These are phyloP conservation scores for Phodopus roborovskii DNA, from an alignment of 2,113 vertebrate genomes.

Conservation along the genomic window DNA sequence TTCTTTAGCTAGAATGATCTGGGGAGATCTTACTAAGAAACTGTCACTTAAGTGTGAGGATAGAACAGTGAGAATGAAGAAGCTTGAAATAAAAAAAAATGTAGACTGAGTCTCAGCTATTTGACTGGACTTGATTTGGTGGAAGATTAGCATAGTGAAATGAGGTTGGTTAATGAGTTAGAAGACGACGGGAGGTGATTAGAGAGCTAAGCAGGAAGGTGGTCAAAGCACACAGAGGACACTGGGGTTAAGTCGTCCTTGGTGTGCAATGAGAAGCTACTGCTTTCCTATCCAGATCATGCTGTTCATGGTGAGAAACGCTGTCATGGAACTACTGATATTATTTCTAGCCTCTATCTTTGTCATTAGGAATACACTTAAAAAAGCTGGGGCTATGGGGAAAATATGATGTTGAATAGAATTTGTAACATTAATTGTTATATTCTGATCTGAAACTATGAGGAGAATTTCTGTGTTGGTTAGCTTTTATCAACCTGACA, in stretches of 20 bases:
- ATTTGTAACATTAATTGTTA: background rate
- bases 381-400: conserved; percentile 27
- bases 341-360: conserved; percentile 30
- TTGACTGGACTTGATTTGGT: background rate
- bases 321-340: conserved; percentile 37
- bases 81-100: background rate
- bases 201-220: background rate
- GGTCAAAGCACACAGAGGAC: background rate
- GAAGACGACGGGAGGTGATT: conserved; percentile 14
- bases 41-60: background rate
- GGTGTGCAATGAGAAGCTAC: background rate
- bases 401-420: conserved; percentile 24
- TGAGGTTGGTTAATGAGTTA: background rate
- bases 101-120: background rate
- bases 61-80: conserved; percentile 36
- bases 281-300: background rate
- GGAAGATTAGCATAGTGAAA: background rate
- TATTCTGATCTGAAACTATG: conserved; percentile 47
- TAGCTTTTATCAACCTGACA: background rate
- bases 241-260: conserved; percentile 16
- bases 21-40: conserved; percentile 28
- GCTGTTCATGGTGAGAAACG: conserved; percentile 4
- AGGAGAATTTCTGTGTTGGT: background rate
- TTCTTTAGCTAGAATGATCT: conserved; percentile 28
- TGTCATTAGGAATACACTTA: conserved; percentile 15